Evolutionary conservation across 2,797 vertebrate species (phyloP), one percentile per base, ranked within the genome.

Genomic region (Pseudochirops corinnae): DNA sequence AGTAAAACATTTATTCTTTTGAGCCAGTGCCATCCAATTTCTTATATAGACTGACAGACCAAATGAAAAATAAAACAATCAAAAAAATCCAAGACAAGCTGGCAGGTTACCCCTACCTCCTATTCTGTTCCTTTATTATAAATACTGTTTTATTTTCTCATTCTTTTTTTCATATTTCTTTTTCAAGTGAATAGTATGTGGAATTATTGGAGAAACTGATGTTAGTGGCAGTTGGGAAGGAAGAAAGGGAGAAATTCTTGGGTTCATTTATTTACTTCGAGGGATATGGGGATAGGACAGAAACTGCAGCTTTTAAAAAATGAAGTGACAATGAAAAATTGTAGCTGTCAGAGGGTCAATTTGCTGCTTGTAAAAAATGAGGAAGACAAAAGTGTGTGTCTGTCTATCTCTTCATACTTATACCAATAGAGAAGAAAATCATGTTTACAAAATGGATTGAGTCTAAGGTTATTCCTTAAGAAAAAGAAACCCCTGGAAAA

Each of bases 341-440:
- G 67, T n/a, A 82, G n/a, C 67, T 82, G 67, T 82, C 67, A 46
- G n/a, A 46, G n/a, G 67, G 67, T 82, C 67, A 82, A 46, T 82
- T 82, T 82, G 67, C 67, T 82, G 18, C 67, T 82, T 82, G 67
- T 82, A 82, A 82, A 82, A 82, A 82, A 82, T 82, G 67, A 39
- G n/a, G 18, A n/a, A 82, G 67, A 46, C 67, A 9, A 82, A 82
- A 82, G n/a, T 82, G n/a, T 82, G 67, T 82, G 67, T 46, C n/a
- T 74, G n/a, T 74, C 67, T 82, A 82, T 82, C 18, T 82, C 18
- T 82, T 82, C n/a, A 67, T 82, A 46, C 67, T 82, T 82, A 82
- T 39, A 82, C n/a, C n/a, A n/a, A 46, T 46, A 24, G 67, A 82
- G n/a, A 46, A 82, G n/a, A 82, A 82, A 82, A 82, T 82, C n/a